Conservation (phyloP, 2,113 vertebrate genomes). For the Gavialis gangeticus region DNA sequence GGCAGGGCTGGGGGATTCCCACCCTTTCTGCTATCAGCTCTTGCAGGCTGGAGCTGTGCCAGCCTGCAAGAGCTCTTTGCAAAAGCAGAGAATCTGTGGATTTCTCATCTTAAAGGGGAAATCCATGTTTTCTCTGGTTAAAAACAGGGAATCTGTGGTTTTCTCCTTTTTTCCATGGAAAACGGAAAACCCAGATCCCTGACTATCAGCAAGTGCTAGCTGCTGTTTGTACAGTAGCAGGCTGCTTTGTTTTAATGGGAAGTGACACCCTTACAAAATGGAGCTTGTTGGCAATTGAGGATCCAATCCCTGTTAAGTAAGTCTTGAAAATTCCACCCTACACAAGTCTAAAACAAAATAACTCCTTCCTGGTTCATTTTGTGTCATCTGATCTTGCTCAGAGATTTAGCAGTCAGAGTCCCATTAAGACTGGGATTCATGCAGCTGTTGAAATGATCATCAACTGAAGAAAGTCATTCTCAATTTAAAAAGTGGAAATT, state of each 20-base stretch:
- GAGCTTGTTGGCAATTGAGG: background rate
- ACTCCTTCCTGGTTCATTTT: background rate
- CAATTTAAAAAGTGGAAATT: background rate
- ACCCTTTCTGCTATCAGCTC: too few species aligned
- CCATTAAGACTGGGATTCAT: slow-evolving; percentile 20
- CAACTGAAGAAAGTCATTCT: background rate
- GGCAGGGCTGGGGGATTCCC: too few species aligned
- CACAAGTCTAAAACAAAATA: background rate
- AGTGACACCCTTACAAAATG: slow-evolving; percentile 16
- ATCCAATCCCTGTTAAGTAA: slow-evolving; percentile 22
- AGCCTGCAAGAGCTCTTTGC: too few species aligned
- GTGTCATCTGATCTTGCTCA: slow-evolving; percentile 23
- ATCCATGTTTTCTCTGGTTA: too few species aligned
- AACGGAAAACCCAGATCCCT: too few species aligned
- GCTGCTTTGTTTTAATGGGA: slow-evolving; percentile 42
- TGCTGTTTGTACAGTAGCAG: slow-evolving; percentile 1
- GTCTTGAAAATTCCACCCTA: background rate
- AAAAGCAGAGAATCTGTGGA: too few species aligned
- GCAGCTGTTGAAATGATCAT: background rate
- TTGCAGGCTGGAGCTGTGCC: too few species aligned
- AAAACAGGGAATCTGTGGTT: too few species aligned
- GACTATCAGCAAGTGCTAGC: background rate
- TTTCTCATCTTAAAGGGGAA: too few species aligned
- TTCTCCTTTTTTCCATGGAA: too few species aligned
- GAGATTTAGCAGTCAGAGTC: background rate